Base-by-base conservation (phyloP, 2,113 vertebrate species). In the Macroglossus sobrinus region DNA sequence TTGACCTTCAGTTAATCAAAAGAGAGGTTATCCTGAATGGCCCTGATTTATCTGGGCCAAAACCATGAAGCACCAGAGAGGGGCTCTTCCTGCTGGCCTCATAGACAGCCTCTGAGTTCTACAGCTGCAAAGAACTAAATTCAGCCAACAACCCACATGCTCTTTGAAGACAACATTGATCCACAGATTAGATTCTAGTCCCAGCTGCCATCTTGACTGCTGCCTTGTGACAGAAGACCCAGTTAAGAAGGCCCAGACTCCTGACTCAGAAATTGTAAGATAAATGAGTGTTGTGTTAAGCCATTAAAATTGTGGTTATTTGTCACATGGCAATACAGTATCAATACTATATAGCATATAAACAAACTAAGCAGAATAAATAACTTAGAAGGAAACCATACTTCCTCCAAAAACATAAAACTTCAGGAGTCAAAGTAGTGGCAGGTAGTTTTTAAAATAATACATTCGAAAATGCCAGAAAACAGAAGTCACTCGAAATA, bases 381-480 rank as follows among this genome's bases (percentile, higher is more conserved):
- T n/a, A 90, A 81, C 43, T 47, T 69, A 61, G 68, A 88, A 84
- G 30, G n/a, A 95, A 96, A 66, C 47, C 15, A 24, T 19, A 89
- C 64, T 69, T 89, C 38, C 53, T 95, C 15, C 43, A 66, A 93
- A 96, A 80, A 16, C 59, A 89, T n/a, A 84, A 95, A 93, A 79
- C 30, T 33, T 93, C 24, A 84, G 35, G 68, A 92, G 50, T 93
- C 59, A 88, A 79, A 91, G 53, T 8, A 28, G 5, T 35, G 9
- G 74, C 57, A 84, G 40, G 24, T 21, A 80, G 33, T 78, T 94
- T 71, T 50, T 57, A 79, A 80, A 95, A 66, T 21, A 90, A 84
- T 63, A 55, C 13, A 78, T n/a, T 89, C 53, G 68, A 33, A 89
- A 95, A 92, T 75, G 35, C 3, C 81, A 95, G 64, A 87, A 96